Evolutionary conservation across 2,113 vertebrate genomes (phyloP), one percentile per base, ranked within the genome.

Genomic region (Asarcornis scutulata): DNA sequence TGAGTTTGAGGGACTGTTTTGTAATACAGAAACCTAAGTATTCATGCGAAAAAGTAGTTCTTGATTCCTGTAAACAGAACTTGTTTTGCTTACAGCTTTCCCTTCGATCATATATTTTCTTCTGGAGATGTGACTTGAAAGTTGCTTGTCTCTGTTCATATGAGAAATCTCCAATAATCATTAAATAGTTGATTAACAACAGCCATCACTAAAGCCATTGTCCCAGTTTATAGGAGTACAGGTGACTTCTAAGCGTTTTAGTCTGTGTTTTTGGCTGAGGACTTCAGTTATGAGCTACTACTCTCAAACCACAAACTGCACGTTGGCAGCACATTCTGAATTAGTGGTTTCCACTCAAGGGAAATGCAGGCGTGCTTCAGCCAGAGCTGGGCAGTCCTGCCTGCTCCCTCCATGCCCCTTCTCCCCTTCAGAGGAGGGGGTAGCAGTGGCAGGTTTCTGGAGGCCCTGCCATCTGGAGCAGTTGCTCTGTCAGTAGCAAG

Each of bases 291-390:
- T 73, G 62, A 73, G 13, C 55, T 91, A 13, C 36, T 58, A 1
- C 55, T 86, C 58, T 66, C 34, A 95, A 80, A 62, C 25, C 6
- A 2, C 63, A 74, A 36, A 29, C 71, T 68, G 55, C 1, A 3
- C 4, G 1, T 63, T 73, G 82, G 77, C 60, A 89, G 36, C 55
- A 22, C 63, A 4, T 36, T 46, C 4, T 3, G 53, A 78, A 64
- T 46, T 32, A 14, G 21, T 2, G 1, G n/a, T 56, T 92, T 58
- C 40, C 42, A 58, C 66, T 34, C 25, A 15, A 52, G 59, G 53
- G 64, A 63, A 46, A 13, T 0, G 5, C 44, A 2, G 7, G 6
- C 0, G 1, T 52, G 36, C 26, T 63, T 69, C 25, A 13, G 12
- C 23, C 8, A 1, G 21, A 11, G 3, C n/a, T 42, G 36, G 32